Evolutionary conservation across 2,888 invertebrate species (phyloP), one percentile per base, ranked within the genome.

Genomic region (Chesias legatella): DNA sequence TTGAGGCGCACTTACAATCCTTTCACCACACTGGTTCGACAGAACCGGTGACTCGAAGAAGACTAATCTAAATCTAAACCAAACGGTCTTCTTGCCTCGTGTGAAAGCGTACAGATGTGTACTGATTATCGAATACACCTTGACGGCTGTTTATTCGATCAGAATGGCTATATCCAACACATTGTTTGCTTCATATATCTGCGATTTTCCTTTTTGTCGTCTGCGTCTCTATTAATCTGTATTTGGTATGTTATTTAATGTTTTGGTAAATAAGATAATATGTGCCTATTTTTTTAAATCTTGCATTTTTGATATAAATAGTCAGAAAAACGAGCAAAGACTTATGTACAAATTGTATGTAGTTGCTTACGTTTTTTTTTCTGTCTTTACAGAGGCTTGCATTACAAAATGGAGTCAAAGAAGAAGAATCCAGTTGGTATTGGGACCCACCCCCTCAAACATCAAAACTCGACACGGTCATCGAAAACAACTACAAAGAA

Each of bases 391-490:
- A 88, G 88, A 85, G 68, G 61, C 67, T 79, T 58, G 63, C 72
- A 39, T 73, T 67, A 51, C 79, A 75, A 56, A 86, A 85, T 83
- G 84, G 84, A 56, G 63, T 80, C 50, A 77, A 73, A 57, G 88
- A 88, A 54, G 88, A 88, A 43, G 85, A 86, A 29, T 70, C 83
- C 32, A 84, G 73, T 50, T 90, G 90, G 90, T 88, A 88, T 57
- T 90, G 90, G 90, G 89, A 89, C 48, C 84, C 89, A 5, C 77
- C 86, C 1, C 50, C 78, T 1, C 72, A 75, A 30, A 28, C 66
- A 1, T 44, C 74, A 7, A 69, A 62, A 53, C 29, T 46, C 28
- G 64, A 68, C 3, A 51, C 62, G 20, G 64, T 73, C 2, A 33
- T 51, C 37, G 79, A 79, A 48, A 64, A 66, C 7, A 62, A 70